Percentiles rank a stretch among this genome's conserved stretches.
phyloP scores from a whole-genome alignment of 1,140 invertebrate genomes.

The Gryon sp. region DNA sequence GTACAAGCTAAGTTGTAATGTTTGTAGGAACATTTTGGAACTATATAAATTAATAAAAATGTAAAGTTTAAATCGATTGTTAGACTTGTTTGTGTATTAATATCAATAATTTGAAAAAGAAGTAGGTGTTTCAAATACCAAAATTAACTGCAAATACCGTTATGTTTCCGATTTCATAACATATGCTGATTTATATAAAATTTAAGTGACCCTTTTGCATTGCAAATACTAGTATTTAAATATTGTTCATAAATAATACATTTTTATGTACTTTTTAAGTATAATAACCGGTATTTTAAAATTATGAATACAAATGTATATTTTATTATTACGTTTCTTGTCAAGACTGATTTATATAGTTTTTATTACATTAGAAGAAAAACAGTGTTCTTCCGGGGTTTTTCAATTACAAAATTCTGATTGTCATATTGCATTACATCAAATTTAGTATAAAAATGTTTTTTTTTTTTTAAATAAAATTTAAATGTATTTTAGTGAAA shows the following conservation, averaged over 20 bases:
- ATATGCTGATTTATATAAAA: not conserved
- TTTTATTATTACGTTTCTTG: not conserved
- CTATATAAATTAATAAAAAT: not conserved
- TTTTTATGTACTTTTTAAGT: not conserved
- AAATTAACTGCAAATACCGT: not conserved
- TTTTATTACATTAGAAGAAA: not conserved
- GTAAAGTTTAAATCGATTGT: not conserved
- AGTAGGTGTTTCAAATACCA: not conserved
- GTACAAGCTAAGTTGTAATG: too few species aligned
- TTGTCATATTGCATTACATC: not conserved
- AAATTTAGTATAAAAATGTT: too few species aligned
- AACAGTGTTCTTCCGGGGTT: not conserved
- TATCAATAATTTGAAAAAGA: not conserved
- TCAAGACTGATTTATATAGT: not conserved
- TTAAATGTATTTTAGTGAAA: too few species aligned
- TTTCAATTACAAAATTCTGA: not conserved
- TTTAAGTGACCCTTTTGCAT: not conserved
- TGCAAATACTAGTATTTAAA: not conserved
- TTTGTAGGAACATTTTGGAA: too few species aligned
- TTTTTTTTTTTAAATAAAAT: too few species aligned
- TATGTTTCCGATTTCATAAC: not conserved
- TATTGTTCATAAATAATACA: slow-evolving; percentile 4
- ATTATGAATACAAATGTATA: not conserved
- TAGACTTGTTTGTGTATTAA: too few species aligned
- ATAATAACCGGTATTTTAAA: not conserved